Conservation (phyloP, 92 coral and sea anemone genomes). For the Diadumene lineata region DNA sequence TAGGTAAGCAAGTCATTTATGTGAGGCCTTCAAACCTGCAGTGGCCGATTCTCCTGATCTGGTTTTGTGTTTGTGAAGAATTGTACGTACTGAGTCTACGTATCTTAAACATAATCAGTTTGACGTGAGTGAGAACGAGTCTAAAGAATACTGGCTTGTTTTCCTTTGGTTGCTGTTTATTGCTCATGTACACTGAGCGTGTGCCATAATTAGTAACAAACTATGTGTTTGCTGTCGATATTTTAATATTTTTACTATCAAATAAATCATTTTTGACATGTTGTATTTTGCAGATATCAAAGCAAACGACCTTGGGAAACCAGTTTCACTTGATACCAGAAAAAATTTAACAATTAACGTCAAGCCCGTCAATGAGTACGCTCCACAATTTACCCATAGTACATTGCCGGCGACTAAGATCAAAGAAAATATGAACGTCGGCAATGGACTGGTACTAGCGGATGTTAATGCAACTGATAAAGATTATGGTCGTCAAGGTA, state of each 20-base stretch:
- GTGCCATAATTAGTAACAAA: too few species aligned
- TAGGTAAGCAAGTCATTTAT: constrained; percentile 41
- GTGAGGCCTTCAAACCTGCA: background rate
- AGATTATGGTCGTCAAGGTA: constrained; percentile 76
- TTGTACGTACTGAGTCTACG: too few species aligned
- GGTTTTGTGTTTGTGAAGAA: background rate
- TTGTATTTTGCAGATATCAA: constrained; percentile 37
- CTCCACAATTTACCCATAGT: constrained; percentile 62
- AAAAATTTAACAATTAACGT: constrained; percentile 49
- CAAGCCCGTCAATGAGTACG: constrained; percentile 67
- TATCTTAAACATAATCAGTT: too few species aligned
- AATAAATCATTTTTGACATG: background rate
- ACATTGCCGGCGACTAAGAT: constrained; percentile 33
- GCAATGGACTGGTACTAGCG: constrained; percentile 48
- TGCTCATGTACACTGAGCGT: too few species aligned
- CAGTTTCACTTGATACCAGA: constrained; percentile 43
- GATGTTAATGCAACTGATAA: constrained; percentile 71
- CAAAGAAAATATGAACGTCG: constrained; percentile 45
- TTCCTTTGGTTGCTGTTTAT: too few species aligned
- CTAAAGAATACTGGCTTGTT: too few species aligned
- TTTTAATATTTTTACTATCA: too few species aligned
- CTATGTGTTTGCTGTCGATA: too few species aligned
- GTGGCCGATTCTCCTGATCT: background rate
- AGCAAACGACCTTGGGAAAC: constrained; percentile 72
- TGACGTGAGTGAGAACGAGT: too few species aligned